Evolutionary conservation across 2,797 vertebrate genomes (phyloP), one percentile per base, ranked within the genome.

Genomic region (Enteromius fasciolatus): DNA sequence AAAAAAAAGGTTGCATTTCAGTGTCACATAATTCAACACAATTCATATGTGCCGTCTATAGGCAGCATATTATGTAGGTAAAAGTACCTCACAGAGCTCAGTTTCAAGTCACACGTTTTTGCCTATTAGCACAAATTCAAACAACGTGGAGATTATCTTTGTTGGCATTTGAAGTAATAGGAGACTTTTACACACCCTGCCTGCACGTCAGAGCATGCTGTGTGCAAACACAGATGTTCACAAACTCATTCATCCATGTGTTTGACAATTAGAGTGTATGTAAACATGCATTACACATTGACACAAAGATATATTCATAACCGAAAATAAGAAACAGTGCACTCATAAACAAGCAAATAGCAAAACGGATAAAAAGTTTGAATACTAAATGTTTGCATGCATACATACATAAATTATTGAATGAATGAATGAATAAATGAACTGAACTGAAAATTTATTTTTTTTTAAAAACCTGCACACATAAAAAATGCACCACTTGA

Each of bases 101-200:
- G 68, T 73, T 57, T 54, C 86, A 88, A 87, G 86, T 81, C 87
- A 91, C 86, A 90, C 90, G 89, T 90, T 89, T 90, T 61, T 80
- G 76, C 48, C 63, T 77, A 81, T 77, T 44, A 81, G 48, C 69
- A 80, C 69, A 87, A 89, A 87, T 88, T 79, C 69, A 72, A 86
- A 67, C 89, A 86, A 78, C 36, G 3, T 69, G 74, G 87, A 90
- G 88, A 91, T 90, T 85, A 91, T 87, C 67, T 89, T 78, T 81
- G 46, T 86, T 76, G 72, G 78, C 80, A 83, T 85, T 83, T 84
- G 61, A 81, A 88, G 84, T 88, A 83, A 88, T 81, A 86, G 80
- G 77, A 84, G 41, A 83, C 77, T 52, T 84, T 83, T 83, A 64
- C 84, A 85, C 84, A 86, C 78, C 68, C 84, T 48, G 17, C 9